Evolutionary conservation across 2,797 vertebrate species (phyloP).

Genomic region (Sebastolobus altivelis): DNA sequence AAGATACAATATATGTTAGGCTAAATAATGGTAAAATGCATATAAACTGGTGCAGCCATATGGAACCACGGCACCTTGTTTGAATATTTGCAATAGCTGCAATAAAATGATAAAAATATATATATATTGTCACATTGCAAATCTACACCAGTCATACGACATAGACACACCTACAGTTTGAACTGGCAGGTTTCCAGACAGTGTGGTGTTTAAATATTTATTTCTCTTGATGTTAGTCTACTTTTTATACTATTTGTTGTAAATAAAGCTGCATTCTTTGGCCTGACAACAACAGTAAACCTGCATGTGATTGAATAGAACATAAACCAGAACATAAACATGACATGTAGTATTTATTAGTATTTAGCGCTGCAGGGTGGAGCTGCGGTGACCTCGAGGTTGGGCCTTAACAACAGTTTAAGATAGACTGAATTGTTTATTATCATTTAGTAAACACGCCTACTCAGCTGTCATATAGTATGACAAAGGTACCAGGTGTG

Average conservation of each 20-base stretch:
- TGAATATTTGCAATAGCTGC: background rate
- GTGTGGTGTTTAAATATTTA: background rate
- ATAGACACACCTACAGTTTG: background rate
- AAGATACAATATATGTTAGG: background rate
- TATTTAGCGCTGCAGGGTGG: conserved; percentile 23
- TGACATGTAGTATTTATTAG: background rate
- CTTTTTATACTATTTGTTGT: background rate
- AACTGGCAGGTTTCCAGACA: background rate
- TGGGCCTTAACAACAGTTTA: conserved; percentile 17
- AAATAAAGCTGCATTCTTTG: background rate
- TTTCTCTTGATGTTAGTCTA: background rate
- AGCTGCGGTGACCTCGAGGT: conserved; percentile 1
- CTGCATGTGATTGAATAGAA: background rate
- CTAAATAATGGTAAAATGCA: background rate
- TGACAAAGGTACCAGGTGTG: conserved; percentile 10
- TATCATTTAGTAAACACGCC: conserved; percentile 23
- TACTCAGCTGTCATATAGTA: background rate
- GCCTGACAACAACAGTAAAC: background rate
- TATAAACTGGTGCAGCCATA: background rate
- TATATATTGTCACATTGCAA: background rate
- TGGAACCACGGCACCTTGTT: background rate
- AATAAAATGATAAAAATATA: background rate
- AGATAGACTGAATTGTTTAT: conserved; percentile 34
- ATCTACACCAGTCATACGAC: background rate
- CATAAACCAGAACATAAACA: background rate